Conservation (phyloP, 2,888 invertebrate genomes). For the Eudasyphora cyanicolor region DNA sequence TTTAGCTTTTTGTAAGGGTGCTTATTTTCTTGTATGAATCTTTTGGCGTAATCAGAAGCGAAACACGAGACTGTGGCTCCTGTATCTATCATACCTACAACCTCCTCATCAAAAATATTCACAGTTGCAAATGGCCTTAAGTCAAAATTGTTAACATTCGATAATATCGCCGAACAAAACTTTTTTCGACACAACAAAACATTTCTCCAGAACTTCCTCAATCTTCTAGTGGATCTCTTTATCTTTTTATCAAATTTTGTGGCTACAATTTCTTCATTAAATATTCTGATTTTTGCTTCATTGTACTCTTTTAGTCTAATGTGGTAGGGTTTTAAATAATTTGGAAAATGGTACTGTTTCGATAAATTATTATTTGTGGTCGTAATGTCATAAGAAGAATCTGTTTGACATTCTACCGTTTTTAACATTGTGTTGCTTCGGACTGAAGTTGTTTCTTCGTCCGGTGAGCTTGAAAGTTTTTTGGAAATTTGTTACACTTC, state of each 20-base stretch:
- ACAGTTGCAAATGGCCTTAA: neutral
- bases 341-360: neutral
- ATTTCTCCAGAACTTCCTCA: neutral
- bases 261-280: neutral
- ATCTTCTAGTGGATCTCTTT: neutral
- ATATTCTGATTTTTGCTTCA: too few relatives aligned
- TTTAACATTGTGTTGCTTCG: neutral
- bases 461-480: too few relatives aligned
- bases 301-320: neutral
- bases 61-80: too few relatives aligned
- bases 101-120: neutral
- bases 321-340: neutral
- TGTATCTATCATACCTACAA: too few relatives aligned
- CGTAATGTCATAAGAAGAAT: neutral
- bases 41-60: neutral
- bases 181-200: neutral
- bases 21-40: neutral
- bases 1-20: conserved; percentile 5
- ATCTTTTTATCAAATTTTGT: neutral
- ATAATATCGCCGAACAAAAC: neutral
- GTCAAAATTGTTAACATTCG: too few relatives aligned
- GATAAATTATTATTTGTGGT: too few relatives aligned
- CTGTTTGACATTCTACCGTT: neutral
- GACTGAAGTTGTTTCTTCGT: too few relatives aligned
- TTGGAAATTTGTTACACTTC: too few relatives aligned